Percentiles rank a stretch among this genome's conserved stretches.
These are phyloP conservation scores for Dynastes tityus DNA, from an alignment of 2,888 invertebrate species.

Conservation along the genomic window DNA sequence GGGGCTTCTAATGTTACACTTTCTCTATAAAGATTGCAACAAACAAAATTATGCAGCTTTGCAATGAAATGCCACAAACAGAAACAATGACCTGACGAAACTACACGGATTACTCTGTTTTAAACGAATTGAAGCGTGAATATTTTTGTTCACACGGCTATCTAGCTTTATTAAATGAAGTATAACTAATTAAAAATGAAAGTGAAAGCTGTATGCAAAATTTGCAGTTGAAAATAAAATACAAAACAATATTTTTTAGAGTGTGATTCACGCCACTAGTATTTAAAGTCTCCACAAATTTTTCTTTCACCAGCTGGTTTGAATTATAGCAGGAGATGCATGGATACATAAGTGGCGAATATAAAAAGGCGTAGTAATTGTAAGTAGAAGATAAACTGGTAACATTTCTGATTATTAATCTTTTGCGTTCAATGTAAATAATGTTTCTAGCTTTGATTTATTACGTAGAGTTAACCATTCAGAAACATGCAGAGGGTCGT, in stretches of 20 bases:
- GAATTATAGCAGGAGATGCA: neutral
- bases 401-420: no score
- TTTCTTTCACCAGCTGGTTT: no score
- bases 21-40: conserved; percentile 14
- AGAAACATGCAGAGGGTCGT: neutral
- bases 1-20: conserved; percentile 10
- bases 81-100: conserved; percentile 14
- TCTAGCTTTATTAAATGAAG: conserved; percentile 25
- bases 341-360: neutral
- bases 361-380: neutral
- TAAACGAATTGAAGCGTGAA: conserved; percentile 19
- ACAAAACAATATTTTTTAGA: neutral
- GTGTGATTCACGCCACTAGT: conserved; percentile 3
- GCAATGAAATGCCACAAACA: neutral
- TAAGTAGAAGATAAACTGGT: no score
- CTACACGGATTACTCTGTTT: neutral
- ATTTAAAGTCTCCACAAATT: conserved; percentile 15
- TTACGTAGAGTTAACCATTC: conserved; percentile 19
- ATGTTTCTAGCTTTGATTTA: conserved; percentile 18
- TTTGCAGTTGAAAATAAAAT: conserved; percentile 9
- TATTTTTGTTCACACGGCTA: conserved; percentile 35
- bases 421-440: neutral
- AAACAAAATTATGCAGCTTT: conserved; percentile 4
- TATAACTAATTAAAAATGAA: conserved; percentile 43
- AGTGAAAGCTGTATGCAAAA: conserved; percentile 35